Base-by-base conservation (phyloP, 2,113 vertebrate species). In the Motacilla alba region DNA sequence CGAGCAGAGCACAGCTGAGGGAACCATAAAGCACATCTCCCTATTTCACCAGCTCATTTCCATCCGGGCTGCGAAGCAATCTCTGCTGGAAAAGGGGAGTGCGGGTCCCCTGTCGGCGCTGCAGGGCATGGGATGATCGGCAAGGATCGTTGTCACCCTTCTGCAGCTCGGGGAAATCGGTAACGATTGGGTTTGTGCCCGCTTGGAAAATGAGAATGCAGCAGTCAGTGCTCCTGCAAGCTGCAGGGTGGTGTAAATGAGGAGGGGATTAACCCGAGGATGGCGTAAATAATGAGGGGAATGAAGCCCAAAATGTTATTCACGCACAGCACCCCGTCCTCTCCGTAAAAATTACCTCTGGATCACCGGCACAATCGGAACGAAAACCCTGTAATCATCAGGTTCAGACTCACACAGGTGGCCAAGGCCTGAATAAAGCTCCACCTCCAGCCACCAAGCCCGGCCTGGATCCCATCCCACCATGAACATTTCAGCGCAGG, bases 291-390 rank as follows among this genome's bases (percentile, higher is more conserved):
- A 1, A 31, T 0, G 56, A 72, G 24, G 24, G 43, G 80, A 68
- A 70, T 63, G 5, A 43, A 84, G 33, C 58, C 78, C 62, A 43
- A 56, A 46, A 82, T 13, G 13, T 79, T 3, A 8, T 13, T 28
- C 6, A 2, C 0, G 6, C 58, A 2, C 1, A 17, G 8, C 26
- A 18, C 23, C 1, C 6, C 0, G 0, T 4, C 4, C 58, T 53
- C 22, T 43, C 26, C 70, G 6, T 35, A 12, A n/a, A n/a, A n/a
- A n/a, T n/a, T n/a, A 21, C 20, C 39, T 43, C 12, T 1, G 63
- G 41, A 26, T 46, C 87, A 35, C 11, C 12, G 12, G 67, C 50
- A 37, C 7, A 2, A 14, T 0, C 1, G 50, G 33, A 88, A 58
- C 60, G 15, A 19, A 41, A 74, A n/a, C 4, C 2, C 0, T 2